phyloP scores from a whole-genome alignment of 1,140 invertebrate species.

The Bombus polaris region DNA sequence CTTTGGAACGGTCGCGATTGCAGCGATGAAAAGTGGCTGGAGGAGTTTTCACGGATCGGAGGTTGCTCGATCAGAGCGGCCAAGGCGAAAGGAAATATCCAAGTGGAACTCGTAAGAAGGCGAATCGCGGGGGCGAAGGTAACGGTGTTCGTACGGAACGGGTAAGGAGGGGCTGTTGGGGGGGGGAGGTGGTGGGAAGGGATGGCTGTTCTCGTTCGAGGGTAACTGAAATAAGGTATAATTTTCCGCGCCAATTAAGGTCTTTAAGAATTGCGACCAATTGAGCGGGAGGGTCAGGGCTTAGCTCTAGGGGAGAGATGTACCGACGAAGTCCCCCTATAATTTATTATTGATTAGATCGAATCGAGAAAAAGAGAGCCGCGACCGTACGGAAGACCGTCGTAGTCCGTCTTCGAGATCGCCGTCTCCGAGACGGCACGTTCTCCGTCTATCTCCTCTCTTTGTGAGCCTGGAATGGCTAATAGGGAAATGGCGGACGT shows the following conservation, averaged over 20 bases:
- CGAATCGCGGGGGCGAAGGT: slow-evolving; percentile 30
- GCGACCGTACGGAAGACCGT: not conserved
- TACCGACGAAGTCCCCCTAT: slow-evolving; percentile 77
- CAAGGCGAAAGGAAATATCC: slow-evolving; percentile 56
- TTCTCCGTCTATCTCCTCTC: not conserved
- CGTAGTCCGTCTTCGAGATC: slow-evolving; percentile 20
- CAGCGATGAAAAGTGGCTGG: slow-evolving; percentile 1
- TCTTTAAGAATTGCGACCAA: slow-evolving; percentile 84
- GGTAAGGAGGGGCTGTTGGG: not conserved
- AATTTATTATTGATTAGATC: slow-evolving; percentile 83
- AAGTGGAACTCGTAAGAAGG: slow-evolving; percentile 53
- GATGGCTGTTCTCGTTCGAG: slow-evolving; percentile 55
- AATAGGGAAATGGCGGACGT: slow-evolving; percentile 51
- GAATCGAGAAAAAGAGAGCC: slow-evolving; percentile 77
- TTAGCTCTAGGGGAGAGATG: slow-evolving; percentile 79
- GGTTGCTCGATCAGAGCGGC: not conserved
- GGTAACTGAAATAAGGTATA: slow-evolving; percentile 82
- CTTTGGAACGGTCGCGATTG: not conserved
- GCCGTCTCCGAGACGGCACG: not conserved
- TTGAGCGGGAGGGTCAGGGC: slow-evolving; percentile 82
- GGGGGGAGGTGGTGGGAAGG: slow-evolving; percentile 40
- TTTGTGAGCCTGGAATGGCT: not conserved
- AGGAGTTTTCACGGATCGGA: not conserved
- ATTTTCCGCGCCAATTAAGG: slow-evolving; percentile 84
- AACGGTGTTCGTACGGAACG: not conserved